These are phyloP conservation scores for Tachycineta bicolor DNA, from an alignment of 2,113 vertebrate genomes.

Conservation along the genomic window DNA sequence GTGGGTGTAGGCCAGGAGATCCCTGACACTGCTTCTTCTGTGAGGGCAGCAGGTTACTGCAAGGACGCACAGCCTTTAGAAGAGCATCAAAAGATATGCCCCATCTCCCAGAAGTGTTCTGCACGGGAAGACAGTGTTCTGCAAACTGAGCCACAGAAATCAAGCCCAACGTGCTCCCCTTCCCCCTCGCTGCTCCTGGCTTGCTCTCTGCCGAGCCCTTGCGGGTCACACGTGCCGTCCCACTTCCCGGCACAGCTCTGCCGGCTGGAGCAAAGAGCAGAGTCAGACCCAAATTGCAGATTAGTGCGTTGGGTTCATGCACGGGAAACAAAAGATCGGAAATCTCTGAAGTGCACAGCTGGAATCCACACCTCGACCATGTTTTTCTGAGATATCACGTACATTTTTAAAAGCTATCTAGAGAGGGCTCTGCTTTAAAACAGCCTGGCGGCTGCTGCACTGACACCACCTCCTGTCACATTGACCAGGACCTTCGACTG, in stretches of 20 bases:
- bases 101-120: not conserved
- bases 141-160: not conserved
- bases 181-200: slow-evolving; percentile 44
- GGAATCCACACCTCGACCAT: slow-evolving; percentile 48
- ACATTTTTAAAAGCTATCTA: slow-evolving; percentile 56
- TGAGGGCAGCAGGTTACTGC: not conserved
- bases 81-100: not conserved
- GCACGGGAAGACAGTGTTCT: not conserved
- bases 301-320: slow-evolving; percentile 34
- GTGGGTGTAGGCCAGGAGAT: not conserved
- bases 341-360: slow-evolving; percentile 69
- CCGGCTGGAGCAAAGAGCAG: slow-evolving; percentile 43
- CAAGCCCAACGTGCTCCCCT: slow-evolving; percentile 34
- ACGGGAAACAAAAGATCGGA: slow-evolving; percentile 64
- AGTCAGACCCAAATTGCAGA: slow-evolving; percentile 57
- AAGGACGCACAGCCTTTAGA: not conserved
- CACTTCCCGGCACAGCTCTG: slow-evolving; percentile 37
- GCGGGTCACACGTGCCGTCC: slow-evolving; percentile 41
- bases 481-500: not conserved
- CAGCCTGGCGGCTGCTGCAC: not conserved
- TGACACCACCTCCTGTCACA: not conserved
- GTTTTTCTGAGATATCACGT: slow-evolving; percentile 59
- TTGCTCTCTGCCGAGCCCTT: slow-evolving; percentile 1
- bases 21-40: not conserved
- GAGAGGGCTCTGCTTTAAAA: slow-evolving; percentile 55